phyloP scores from a whole-genome alignment of 92 coral and sea anemone genomes.

The Anthopleura xanthogrammica region DNA sequence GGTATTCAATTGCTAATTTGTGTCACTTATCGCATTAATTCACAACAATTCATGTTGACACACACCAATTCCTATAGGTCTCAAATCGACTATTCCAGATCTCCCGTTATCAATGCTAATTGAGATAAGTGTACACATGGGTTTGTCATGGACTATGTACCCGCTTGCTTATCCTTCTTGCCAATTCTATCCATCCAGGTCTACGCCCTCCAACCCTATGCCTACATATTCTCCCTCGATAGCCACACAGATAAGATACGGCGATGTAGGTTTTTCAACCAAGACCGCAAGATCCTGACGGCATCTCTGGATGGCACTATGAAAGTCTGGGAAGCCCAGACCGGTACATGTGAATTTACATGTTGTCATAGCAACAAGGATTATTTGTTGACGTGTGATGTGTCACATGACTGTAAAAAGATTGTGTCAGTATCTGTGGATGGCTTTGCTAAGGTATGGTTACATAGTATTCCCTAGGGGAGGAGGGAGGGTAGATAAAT shows the following conservation, averaged over 20 bases:
- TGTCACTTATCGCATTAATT: no score
- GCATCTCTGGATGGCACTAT: slow-evolving; percentile 86
- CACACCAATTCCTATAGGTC: no score
- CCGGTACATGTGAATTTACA: slow-evolving; percentile 63
- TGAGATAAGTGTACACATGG: no score
- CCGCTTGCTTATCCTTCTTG: no score
- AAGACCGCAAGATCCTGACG: slow-evolving; percentile 58
- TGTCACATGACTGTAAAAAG: slow-evolving; percentile 73
- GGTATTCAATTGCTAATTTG: no score
- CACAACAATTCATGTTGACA: no score
- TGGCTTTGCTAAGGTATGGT: slow-evolving; percentile 78
- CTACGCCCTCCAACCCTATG: slow-evolving; percentile 28
- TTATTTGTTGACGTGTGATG: slow-evolving; percentile 75
- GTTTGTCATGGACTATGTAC: no score
- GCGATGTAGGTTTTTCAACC: slow-evolving; percentile 69
- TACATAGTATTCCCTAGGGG: not conserved
- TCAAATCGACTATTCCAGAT: no score
- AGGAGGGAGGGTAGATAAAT: not conserved
- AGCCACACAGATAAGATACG: slow-evolving; percentile 73
- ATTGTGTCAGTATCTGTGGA: slow-evolving; percentile 87
- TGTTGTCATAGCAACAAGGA: slow-evolving; percentile 80
- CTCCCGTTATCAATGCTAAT: no score
- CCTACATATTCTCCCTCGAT: slow-evolving; percentile 44
- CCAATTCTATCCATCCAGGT: slow-evolving; percentile 26
- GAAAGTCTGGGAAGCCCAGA: slow-evolving; percentile 80